Percentiles rank a stretch among this genome's conserved stretches.
Evolutionary conservation across 1,140 invertebrate genomes (phyloP).

Genomic region (Scaptomyza graminum): DNA sequence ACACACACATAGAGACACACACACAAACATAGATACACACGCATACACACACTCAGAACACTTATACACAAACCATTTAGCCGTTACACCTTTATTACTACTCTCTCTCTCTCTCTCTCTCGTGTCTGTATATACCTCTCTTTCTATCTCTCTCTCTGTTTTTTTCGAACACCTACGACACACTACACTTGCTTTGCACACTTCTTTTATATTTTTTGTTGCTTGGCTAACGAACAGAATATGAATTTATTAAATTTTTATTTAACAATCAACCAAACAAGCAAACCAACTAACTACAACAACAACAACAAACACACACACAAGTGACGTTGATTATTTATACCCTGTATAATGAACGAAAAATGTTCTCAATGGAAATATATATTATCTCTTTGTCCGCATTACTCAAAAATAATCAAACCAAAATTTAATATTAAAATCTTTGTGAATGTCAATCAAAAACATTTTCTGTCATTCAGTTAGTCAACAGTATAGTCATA

Average conservation of each 20-base stretch:
- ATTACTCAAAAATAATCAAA: too few relatives aligned
- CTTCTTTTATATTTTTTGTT: constrained; percentile 12
- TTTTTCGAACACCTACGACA: constrained; percentile 7
- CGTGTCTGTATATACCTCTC: constrained; percentile 19
- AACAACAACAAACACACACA: constrained; percentile 20
- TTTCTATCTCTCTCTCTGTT: constrained; percentile 10
- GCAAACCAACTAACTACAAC: constrained; percentile 7
- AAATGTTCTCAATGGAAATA: too few relatives aligned
- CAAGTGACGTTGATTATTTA: constrained; percentile 37
- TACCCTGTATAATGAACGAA: constrained; percentile 35
- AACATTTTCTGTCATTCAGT: too few relatives aligned
- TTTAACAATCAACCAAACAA: constrained; percentile 25
- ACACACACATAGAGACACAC: constrained; percentile 31
- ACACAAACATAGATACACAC: constrained; percentile 5
- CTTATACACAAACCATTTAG: constrained; percentile 32
- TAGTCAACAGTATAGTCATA: neutral
- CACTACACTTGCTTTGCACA: constrained; percentile 60
- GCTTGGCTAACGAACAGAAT: constrained; percentile 45
- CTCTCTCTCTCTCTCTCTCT: constrained; percentile 42
- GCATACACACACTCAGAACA: constrained; percentile 12
- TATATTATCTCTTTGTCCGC: too few relatives aligned
- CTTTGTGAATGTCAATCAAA: too few relatives aligned
- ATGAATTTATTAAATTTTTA: constrained; percentile 31
- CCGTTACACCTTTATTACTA: constrained; percentile 51
- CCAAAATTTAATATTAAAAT: too few relatives aligned